A percentile compares a stretch with the other conserved stretches of the same genome.
Evolutionary conservation across 2,888 invertebrate genomes (phyloP).

Genomic region (Tetrapedia diversipes): DNA sequence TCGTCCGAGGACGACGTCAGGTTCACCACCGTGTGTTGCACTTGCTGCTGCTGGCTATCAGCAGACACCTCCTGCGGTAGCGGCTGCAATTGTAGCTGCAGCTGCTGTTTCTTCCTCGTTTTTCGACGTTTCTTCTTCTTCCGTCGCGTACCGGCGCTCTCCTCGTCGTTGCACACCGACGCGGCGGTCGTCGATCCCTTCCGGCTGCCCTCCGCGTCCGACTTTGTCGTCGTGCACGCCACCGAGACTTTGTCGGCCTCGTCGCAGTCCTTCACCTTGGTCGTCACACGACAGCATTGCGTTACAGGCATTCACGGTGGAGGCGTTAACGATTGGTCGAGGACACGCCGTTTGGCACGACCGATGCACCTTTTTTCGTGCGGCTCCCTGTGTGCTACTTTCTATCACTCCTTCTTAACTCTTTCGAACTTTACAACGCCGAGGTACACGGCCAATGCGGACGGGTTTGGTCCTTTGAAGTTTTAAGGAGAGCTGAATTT

Average conservation of each 20-base stretch:
- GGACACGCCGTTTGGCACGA: constrained; percentile 65
- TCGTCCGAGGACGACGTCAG: constrained; percentile 73
- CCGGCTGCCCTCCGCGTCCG: constrained; percentile 81
- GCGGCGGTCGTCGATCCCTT: constrained; percentile 75
- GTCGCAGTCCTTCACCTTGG: constrained; percentile 67
- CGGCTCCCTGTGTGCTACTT: constrained; percentile 14
- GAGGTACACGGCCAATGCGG: too few relatives aligned
- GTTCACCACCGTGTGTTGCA: constrained; percentile 60
- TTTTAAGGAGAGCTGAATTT: background rate
- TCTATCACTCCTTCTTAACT: background rate
- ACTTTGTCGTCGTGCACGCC: constrained; percentile 76
- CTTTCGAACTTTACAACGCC: background rate
- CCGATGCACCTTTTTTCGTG: constrained; percentile 44
- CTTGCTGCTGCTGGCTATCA: constrained; percentile 50
- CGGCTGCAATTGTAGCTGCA: constrained; percentile 61
- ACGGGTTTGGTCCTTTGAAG: background rate
- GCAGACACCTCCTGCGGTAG: constrained; percentile 42
- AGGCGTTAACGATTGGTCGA: constrained; percentile 62
- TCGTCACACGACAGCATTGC: constrained; percentile 45
- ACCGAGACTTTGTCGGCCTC: constrained; percentile 64
- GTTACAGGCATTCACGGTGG: constrained; percentile 45
- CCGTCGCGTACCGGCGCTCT: constrained; percentile 69
- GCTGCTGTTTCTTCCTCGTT: constrained; percentile 72
- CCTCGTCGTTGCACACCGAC: constrained; percentile 74
- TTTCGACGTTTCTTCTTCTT: constrained; percentile 78